These are phyloP conservation scores for Callorhinus ursinus DNA, from an alignment of 2,113 vertebrate species.

Conservation along the genomic window DNA sequence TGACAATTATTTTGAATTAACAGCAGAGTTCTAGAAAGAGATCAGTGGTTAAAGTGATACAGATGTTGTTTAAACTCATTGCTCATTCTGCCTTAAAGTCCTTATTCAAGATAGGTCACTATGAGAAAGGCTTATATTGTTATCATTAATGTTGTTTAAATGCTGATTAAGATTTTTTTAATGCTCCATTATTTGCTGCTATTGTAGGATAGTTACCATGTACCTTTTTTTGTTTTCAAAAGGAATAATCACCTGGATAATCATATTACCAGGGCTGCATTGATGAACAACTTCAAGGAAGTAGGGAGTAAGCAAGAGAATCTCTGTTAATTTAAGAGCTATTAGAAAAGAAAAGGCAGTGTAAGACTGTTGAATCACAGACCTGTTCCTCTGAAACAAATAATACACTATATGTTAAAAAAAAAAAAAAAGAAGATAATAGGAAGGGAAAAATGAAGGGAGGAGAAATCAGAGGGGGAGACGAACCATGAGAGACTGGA, in stretches of 20 bases:
- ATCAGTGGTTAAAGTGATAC: slow-evolving; percentile 8
- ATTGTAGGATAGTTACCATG: not conserved
- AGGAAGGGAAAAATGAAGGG: no score
- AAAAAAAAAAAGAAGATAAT: no score
- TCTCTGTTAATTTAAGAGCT: slow-evolving; percentile 15
- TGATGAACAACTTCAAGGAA: slow-evolving; percentile 42
- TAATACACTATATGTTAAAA: no score
- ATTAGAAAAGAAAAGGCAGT: slow-evolving; percentile 3
- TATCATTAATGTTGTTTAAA: slow-evolving; percentile 40
- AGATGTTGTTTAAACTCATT: slow-evolving; percentile 19
- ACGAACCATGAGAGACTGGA: no score
- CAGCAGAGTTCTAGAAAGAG: slow-evolving; percentile 39
- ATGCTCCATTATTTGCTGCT: slow-evolving; percentile 27
- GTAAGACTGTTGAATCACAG: no score
- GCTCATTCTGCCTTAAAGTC: slow-evolving; percentile 30
- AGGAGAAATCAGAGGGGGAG: no score
- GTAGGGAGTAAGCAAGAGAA: not conserved
- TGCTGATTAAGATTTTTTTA: slow-evolving; percentile 6
- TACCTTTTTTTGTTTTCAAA: slow-evolving; percentile 1
- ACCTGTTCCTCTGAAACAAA: no score
- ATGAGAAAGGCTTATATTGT: slow-evolving; percentile 26
- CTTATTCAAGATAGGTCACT: slow-evolving; percentile 22
- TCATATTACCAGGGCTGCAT: not conserved
- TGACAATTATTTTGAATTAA: not conserved
- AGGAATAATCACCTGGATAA: slow-evolving; percentile 32